These are phyloP conservation scores for Pterocles burchelli DNA, from an alignment of 2,113 vertebrate species.

Conservation along the genomic window DNA sequence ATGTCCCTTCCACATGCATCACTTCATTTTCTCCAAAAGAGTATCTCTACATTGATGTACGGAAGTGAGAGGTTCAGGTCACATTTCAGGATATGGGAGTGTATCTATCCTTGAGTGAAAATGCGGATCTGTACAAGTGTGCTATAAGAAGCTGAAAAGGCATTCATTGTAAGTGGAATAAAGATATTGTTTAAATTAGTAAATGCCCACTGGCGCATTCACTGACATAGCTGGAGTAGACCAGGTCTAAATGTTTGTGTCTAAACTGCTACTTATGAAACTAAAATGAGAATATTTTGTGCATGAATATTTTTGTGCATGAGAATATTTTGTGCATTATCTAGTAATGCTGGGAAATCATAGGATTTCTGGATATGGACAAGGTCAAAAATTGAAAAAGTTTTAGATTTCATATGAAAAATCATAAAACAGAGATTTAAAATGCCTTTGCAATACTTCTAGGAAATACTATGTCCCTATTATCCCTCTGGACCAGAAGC, in stretches of 20 bases:
- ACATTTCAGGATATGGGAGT: not conserved
- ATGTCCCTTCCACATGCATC: not conserved
- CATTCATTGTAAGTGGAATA: not conserved
- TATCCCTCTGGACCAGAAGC: not conserved
- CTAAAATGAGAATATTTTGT: not conserved
- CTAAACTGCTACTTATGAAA: not conserved
- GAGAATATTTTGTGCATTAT: not conserved
- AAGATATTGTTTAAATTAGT: not conserved
- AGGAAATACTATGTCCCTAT: not conserved
- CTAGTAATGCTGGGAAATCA: not conserved
- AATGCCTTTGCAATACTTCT: not conserved
- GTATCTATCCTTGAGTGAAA: not conserved
- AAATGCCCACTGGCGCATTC: not conserved
- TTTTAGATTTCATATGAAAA: not conserved
- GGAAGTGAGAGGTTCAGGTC: not conserved
- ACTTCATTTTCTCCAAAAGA: not conserved
- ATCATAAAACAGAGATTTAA: not conserved
- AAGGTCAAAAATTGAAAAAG: not conserved
- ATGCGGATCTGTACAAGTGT: not conserved
- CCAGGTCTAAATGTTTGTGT: not conserved
- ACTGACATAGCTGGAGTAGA: not conserved
- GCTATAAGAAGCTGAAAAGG: not conserved
- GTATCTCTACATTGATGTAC: not conserved
- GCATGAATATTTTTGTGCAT: not conserved
- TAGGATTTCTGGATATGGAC: not conserved